Percentiles rank a stretch among this genome's conserved stretches.
phyloP scores from a whole-genome alignment of 2,888 invertebrate genomes.

The Coremacera marginata region DNA sequence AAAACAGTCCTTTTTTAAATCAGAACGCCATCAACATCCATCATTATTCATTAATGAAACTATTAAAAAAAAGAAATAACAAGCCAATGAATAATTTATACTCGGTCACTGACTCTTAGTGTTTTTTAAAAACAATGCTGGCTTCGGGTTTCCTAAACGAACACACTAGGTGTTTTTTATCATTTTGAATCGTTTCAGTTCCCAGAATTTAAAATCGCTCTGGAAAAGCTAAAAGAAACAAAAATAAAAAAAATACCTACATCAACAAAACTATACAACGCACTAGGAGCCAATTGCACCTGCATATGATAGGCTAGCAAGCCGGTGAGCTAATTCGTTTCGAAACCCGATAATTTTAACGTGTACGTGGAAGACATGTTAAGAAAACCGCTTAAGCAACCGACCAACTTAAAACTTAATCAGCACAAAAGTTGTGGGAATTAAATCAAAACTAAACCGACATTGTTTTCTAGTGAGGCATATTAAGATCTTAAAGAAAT shows the following conservation, averaged over 20 bases:
- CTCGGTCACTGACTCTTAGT: slow-evolving; percentile 29
- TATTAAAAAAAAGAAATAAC: background rate
- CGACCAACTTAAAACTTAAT: slow-evolving; percentile 2
- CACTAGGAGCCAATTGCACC: background rate
- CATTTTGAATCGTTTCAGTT: background rate
- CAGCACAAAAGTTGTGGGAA: slow-evolving; percentile 34
- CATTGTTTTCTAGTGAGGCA: too few species aligned
- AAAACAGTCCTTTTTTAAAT: background rate
- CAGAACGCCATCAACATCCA: background rate
- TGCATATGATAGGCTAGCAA: background rate
- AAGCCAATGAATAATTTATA: background rate
- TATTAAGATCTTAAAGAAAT: too few species aligned
- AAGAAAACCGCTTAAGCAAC: background rate
- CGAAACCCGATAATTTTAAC: background rate
- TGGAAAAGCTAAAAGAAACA: background rate
- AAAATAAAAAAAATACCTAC: background rate
- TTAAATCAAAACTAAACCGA: slow-evolving; percentile 10
- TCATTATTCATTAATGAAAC: background rate
- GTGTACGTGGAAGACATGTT: background rate
- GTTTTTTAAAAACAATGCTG: background rate
- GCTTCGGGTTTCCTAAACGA: slow-evolving; percentile 19
- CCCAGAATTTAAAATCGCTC: background rate
- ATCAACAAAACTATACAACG: background rate
- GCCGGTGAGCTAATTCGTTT: background rate
- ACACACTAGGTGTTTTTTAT: background rate